phyloP scores from a whole-genome alignment of 2,797 vertebrate species.

The Karalla daura region DNA sequence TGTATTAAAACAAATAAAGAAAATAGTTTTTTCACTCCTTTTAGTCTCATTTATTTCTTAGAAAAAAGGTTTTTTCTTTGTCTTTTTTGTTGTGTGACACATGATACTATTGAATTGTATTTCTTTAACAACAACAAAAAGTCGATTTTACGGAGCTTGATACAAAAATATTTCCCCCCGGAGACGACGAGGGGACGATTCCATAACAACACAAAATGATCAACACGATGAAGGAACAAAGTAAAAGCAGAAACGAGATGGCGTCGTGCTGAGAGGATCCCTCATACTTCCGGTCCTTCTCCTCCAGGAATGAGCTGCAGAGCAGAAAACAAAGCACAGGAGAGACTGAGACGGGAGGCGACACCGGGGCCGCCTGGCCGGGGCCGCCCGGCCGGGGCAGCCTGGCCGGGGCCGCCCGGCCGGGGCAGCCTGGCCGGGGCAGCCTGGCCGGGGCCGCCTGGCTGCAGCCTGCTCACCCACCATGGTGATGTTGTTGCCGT shows the following conservation, averaged over 20 bases:
- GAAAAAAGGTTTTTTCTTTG: slow-evolving; percentile 34
- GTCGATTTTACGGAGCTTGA: slow-evolving; percentile 3
- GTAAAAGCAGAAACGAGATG: too few species aligned
- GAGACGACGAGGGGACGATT: background rate
- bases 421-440: too few species aligned
- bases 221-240: slow-evolving; percentile 26
- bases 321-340: background rate
- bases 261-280: too few species aligned
- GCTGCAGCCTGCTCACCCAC: slow-evolving; percentile 69
- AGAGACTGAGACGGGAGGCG: too few species aligned
- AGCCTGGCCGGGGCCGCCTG: too few species aligned
- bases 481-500: slow-evolving; percentile 98
- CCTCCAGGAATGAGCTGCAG: slow-evolving; percentile 95
- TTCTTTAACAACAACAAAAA: slow-evolving; percentile 30
- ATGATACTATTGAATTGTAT: background rate
- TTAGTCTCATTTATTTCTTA: slow-evolving; percentile 65
- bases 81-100: background rate
- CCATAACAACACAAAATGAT: slow-evolving; percentile 7
- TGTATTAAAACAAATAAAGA: slow-evolving; percentile 23
- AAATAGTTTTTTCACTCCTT: slow-evolving; percentile 11
- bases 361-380: too few species aligned
- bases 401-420: too few species aligned
- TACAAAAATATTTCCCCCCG: slow-evolving; percentile 59
- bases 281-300: slow-evolving; percentile 96
- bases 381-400: too few species aligned